Percentiles rank a stretch among this genome's conserved stretches.
Conservation (phyloP, 2,113 vertebrate species). For the human region GRCh38 chr7:19535501-19536000, state of each 20-base stretch:
- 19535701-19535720: conserved; percentile 83
- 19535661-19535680: conserved; percentile 87
- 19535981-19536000: conserved; percentile 42
- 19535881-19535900: background rate
- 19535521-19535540: conserved; percentile 82
- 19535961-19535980: conserved; percentile 41
- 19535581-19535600: conserved; percentile 81
- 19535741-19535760: conserved; percentile 80
- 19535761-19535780: conserved; percentile 82
- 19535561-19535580: conserved; percentile 81
- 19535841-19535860: background rate
- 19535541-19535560: conserved; percentile 80
- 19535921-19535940: conserved; percentile 35
- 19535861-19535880: background rate
- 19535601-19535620: conserved; percentile 78
- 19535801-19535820: conserved; percentile 82
- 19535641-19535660: conserved; percentile 84
- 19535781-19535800: conserved; percentile 79
- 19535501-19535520: conserved; percentile 77
- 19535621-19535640: conserved; percentile 87
- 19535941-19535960: conserved; percentile 61
- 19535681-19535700: conserved; percentile 69
- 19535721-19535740: conserved; percentile 85
- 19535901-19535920: conserved; percentile 55
- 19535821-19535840: conserved; percentile 76